Conservation (phyloP, 2,113 vertebrate species). For the Anolis carolinensis region DNA sequence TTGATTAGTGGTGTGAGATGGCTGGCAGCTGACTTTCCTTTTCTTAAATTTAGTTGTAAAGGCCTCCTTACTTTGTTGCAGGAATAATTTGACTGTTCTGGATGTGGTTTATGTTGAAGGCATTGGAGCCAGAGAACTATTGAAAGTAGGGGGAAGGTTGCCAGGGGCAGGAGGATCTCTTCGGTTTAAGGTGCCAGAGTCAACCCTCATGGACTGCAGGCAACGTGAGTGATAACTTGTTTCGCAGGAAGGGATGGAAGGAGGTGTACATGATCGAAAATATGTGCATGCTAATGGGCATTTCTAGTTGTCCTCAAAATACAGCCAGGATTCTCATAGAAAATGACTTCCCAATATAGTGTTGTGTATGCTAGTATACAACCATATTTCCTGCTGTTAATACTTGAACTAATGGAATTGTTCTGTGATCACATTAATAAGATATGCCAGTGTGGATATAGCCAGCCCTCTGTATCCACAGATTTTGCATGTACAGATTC, state of each 20-base stretch:
- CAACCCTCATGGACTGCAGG: slow-evolving; percentile 94
- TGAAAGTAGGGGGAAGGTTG: slow-evolving; percentile 91
- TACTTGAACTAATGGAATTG: not conserved
- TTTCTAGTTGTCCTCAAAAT: no score
- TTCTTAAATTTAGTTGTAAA: slow-evolving; percentile 11
- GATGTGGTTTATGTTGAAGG: slow-evolving; percentile 89
- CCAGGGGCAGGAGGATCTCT: slow-evolving; percentile 89
- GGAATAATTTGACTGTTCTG: slow-evolving; percentile 94
- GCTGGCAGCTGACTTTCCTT: not conserved
- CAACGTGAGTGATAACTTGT: slow-evolving; percentile 81
- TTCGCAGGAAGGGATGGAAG: not conserved
- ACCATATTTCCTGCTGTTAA: not conserved
- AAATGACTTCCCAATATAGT: no score
- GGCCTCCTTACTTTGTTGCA: slow-evolving; percentile 50
- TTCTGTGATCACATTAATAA: not conserved
- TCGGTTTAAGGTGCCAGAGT: slow-evolving; percentile 96
- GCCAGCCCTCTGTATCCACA: no score
- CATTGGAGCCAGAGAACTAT: slow-evolving; percentile 90
- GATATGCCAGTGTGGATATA: not conserved
- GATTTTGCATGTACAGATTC: no score
- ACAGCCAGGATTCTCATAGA: no score
- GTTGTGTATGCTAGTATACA: not conserved
- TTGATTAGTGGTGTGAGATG: not conserved
- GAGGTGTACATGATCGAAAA: not conserved
- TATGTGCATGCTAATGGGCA: not conserved